Evolutionary conservation across 2,113 vertebrate genomes (phyloP).

Genomic region (Alethe diademata): DNA sequence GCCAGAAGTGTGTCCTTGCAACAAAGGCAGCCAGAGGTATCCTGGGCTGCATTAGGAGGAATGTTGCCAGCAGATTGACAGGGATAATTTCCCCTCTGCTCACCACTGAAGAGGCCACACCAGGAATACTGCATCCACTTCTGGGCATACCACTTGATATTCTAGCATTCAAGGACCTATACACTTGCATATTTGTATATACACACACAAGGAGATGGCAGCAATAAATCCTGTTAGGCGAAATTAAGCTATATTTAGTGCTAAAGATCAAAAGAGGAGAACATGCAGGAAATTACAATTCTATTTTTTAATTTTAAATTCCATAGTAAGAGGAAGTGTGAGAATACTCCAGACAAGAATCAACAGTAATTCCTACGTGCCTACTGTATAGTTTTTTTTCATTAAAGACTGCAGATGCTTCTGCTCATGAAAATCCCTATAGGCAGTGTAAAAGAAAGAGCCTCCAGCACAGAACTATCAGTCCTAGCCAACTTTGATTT

Average conservation of each 20-base stretch:
- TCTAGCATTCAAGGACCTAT: not conserved
- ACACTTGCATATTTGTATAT: not conserved
- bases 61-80: not conserved
- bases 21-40: not conserved
- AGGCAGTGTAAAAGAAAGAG: not conserved
- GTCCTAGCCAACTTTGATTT: not conserved
- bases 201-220: not conserved
- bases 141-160: not conserved
- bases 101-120: not conserved
- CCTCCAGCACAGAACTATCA: not conserved
- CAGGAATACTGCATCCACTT: not conserved
- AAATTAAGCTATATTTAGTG: not conserved
- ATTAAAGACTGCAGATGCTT: not conserved
- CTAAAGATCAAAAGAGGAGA: not conserved
- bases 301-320: not conserved
- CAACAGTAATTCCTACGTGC: not conserved
- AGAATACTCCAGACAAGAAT: not conserved
- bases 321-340: not conserved
- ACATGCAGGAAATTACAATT: not conserved
- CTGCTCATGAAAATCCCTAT: not conserved
- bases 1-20: not conserved
- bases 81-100: not conserved
- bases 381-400: not conserved
- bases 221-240: not conserved
- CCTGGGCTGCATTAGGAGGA: not conserved